Evolutionary conservation across 35 echinoderm and acorn worm genomes (phyloP), one percentile per base, ranked within the genome.

Genomic region (Chiridota heheva): DNA sequence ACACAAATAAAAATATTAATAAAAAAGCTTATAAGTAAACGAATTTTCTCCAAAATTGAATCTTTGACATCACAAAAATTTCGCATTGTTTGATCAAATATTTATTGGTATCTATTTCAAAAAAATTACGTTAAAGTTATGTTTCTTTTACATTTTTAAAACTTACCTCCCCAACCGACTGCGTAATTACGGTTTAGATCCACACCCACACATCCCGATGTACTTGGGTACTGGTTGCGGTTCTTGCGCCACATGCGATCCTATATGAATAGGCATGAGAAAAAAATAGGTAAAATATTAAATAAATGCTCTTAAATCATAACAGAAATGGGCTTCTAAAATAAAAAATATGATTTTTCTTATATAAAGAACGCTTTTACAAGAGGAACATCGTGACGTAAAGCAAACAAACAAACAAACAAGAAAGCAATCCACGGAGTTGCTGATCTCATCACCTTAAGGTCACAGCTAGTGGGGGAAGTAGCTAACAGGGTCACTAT

Each of bases 171-270:
- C 72, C 60, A 78, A 40, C 44, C 73, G 45, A 77, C 33, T 27
- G 73, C 70, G 35, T 77, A 87, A 49, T 87, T 87, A n/a, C 84
- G 56, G 60, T 87, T 87, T 12, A 63, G 53, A 35, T 87, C 84
- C 17, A 78, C 63, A 10, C 84, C 84, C 26, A 42, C 44, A 40
- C 84, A 87, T 0, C 16, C 16, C 4, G 26, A 45, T n/a, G n/a
- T n/a, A 66, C 39, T 35, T 2, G 24, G 27, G 26, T 59, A 44
- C 36, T 2, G 2, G 45, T 48, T 42, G 17, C 88, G 67, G n/a
- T 90, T 98, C 63, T 98, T 98, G n/a, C 94, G 73, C 94, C 94
- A 98, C 80, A 98, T 46, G 66, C 94, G 94, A 72, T 84, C 88
- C 94, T 98, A 40, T 24, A 16, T n/a, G n/a, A n/a, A n/a, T n/a